These are phyloP conservation scores for Steinernema hermaphroditum DNA, from an alignment of 2,888 invertebrate genomes.

Conservation along the genomic window DNA sequence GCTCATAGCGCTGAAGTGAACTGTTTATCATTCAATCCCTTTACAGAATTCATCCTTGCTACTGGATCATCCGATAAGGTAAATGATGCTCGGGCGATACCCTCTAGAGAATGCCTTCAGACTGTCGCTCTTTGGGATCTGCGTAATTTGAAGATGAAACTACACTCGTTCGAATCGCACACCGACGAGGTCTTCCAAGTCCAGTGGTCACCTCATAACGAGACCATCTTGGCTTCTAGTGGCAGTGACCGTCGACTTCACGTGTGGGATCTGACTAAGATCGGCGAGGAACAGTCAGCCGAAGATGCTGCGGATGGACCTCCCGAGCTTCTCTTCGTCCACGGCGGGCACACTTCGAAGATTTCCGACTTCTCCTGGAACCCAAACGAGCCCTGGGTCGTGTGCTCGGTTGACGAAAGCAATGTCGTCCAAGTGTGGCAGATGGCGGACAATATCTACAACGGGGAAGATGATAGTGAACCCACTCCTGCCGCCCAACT, in stretches of 20 bases:
- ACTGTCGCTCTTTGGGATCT: slow-evolving; percentile 95
- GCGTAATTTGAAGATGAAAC: slow-evolving; percentile 90
- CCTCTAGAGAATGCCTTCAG: slow-evolving; percentile 63
- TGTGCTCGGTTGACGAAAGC: slow-evolving; percentile 98
- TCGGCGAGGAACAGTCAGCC: slow-evolving; percentile 95
- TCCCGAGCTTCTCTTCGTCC: slow-evolving; percentile 80
- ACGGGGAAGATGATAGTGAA: slow-evolving; percentile 99
- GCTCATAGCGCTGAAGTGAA: slow-evolving; percentile 95
- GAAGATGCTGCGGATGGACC: slow-evolving; percentile 99
- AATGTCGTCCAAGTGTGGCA: slow-evolving; percentile 99
- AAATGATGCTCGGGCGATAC: not conserved
- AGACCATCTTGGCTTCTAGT: slow-evolving; percentile 96
- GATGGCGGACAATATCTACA: slow-evolving; percentile 94
- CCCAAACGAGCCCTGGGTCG: slow-evolving; percentile 99
- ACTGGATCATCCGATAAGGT: slow-evolving; percentile 96
- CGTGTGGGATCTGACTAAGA: slow-evolving; percentile 99
- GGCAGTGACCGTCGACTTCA: slow-evolving; percentile 95
- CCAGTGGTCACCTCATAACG: slow-evolving; percentile 99
- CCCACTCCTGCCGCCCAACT: too few species aligned
- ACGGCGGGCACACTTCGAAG: slow-evolving; percentile 98
- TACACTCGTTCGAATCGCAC: slow-evolving; percentile 99
- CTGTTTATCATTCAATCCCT: slow-evolving; percentile 98
- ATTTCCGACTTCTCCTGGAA: slow-evolving; percentile 99
- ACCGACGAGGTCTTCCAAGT: slow-evolving; percentile 99
- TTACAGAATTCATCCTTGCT: slow-evolving; percentile 95